Conservation (phyloP, 2,113 vertebrate genomes). For the Chloropsis hardwickii region DNA sequence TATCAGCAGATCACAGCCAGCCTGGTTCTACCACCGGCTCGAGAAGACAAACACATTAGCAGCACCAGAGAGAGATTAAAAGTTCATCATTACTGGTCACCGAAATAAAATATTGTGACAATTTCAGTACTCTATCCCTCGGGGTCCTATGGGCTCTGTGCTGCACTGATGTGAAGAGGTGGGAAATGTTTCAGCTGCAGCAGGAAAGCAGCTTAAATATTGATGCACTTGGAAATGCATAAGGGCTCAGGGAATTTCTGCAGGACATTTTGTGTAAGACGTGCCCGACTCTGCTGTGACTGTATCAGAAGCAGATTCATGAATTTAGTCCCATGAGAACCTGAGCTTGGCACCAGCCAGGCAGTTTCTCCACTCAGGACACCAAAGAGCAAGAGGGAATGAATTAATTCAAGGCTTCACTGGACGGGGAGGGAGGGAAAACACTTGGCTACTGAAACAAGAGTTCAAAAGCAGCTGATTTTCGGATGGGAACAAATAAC, state of each 20-base stretch:
- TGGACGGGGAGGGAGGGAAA: rapidly evolving
- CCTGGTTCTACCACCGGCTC: background rate
- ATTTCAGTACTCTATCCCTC: background rate
- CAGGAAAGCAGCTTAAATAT: background rate
- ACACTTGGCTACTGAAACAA: background rate
- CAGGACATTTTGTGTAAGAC: background rate
- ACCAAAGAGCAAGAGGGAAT: background rate
- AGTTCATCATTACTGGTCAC: background rate
- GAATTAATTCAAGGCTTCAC: background rate
- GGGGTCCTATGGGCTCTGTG: rapidly evolving
- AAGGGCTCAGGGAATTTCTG: background rate
- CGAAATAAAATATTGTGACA: background rate
- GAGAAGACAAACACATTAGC: background rate
- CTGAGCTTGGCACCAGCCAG: background rate
- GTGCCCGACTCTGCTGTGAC: background rate
- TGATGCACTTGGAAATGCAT: background rate
- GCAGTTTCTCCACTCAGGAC: background rate
- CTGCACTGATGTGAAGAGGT: background rate
- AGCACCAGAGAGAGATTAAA: background rate
- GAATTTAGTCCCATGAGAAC: background rate
- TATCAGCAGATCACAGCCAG: background rate
- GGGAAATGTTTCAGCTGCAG: background rate
- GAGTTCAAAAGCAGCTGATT: background rate
- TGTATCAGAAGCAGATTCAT: background rate
- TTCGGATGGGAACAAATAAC: background rate